phyloP scores from a whole-genome alignment of 2,797 vertebrate genomes.

The Bryconaethiops microstoma region DNA sequence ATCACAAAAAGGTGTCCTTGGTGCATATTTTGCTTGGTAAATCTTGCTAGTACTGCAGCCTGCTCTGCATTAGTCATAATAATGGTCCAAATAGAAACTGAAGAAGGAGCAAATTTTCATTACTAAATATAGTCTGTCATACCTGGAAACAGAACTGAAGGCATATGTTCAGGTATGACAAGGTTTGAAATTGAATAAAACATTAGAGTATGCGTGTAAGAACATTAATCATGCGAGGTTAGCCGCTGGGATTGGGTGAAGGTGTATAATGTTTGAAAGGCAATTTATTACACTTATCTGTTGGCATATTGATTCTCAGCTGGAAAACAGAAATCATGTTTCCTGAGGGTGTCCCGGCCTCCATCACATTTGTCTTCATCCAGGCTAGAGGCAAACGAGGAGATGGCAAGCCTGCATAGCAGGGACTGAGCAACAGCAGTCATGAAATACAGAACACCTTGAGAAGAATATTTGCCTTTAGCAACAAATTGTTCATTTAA shows the following conservation, averaged over 20 bases:
- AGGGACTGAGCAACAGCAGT: slow-evolving; percentile 17
- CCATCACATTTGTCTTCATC: slow-evolving; percentile 57
- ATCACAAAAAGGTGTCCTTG: neutral
- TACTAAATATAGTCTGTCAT: slow-evolving; percentile 12
- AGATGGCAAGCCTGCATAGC: slow-evolving; percentile 31
- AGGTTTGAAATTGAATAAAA: slow-evolving; percentile 25
- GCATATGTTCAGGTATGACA: slow-evolving; percentile 14
- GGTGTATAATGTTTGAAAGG: slow-evolving; percentile 53
- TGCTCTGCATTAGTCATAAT: slow-evolving; percentile 1
- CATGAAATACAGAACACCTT: neutral
- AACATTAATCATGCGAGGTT: slow-evolving; percentile 42
- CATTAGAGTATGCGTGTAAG: slow-evolving; percentile 7
- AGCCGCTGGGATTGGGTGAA: slow-evolving; percentile 57
- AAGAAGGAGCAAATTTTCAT: neutral
- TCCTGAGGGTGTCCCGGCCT: slow-evolving; percentile 46
- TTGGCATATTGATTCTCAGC: slow-evolving; percentile 62
- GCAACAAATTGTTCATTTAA: slow-evolving; percentile 28
- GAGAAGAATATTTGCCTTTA: neutral
- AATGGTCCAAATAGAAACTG: neutral
- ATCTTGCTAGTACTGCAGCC: neutral
- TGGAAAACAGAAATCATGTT: slow-evolving; percentile 57
- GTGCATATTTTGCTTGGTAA: neutral
- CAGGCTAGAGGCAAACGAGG: slow-evolving; percentile 45
- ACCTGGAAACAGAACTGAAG: slow-evolving; percentile 24
- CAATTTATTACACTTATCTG: slow-evolving; percentile 62